These are phyloP conservation scores for Andrena marginata DNA, from an alignment of 2,888 invertebrate genomes.

Conservation along the genomic window DNA sequence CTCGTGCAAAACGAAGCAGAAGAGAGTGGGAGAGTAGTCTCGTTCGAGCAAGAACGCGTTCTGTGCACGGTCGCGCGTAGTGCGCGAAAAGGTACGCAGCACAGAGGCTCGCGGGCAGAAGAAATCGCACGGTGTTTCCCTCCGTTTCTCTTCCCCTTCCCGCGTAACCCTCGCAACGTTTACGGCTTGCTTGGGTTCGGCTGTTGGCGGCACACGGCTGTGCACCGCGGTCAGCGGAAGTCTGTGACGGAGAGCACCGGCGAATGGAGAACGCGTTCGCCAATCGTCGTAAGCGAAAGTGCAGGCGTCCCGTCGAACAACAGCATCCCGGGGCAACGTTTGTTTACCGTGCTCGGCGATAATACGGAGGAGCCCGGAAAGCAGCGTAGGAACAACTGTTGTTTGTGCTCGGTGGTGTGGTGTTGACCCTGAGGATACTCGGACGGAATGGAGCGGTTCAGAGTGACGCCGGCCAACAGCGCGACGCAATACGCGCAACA, in stretches of 20 bases:
- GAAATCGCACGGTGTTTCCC: too few relatives aligned
- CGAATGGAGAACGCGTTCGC: slow-evolving; percentile 78
- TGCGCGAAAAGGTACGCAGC: too few relatives aligned
- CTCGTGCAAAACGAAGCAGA: too few relatives aligned
- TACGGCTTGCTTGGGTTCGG: too few relatives aligned
- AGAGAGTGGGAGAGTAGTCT: too few relatives aligned
- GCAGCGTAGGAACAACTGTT: background rate
- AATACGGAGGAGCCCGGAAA: background rate
- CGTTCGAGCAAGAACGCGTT: background rate
- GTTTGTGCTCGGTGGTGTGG: slow-evolving; percentile 13
- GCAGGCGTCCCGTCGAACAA: slow-evolving; percentile 58
- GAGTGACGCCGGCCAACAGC: slow-evolving; percentile 79
- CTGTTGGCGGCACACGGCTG: slow-evolving; percentile 13
- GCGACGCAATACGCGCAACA: slow-evolving; percentile 67
- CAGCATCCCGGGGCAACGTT: background rate
- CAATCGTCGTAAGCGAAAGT: slow-evolving; percentile 75
- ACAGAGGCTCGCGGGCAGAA: too few relatives aligned
- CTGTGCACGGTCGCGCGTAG: too few relatives aligned
- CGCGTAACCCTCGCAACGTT: too few relatives aligned
- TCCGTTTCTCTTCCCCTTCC: too few relatives aligned
- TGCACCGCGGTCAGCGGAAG: slow-evolving; percentile 39
- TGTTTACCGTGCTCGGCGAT: slow-evolving; percentile 3
- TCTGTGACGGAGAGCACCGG: slow-evolving; percentile 42
- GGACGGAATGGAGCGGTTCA: slow-evolving; percentile 77
- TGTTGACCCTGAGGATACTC: background rate